Percentiles rank a stretch among this genome's conserved stretches.
phyloP scores from a whole-genome alignment of 2,797 vertebrate genomes.

The Eleutherodactylus coqui region DNA sequence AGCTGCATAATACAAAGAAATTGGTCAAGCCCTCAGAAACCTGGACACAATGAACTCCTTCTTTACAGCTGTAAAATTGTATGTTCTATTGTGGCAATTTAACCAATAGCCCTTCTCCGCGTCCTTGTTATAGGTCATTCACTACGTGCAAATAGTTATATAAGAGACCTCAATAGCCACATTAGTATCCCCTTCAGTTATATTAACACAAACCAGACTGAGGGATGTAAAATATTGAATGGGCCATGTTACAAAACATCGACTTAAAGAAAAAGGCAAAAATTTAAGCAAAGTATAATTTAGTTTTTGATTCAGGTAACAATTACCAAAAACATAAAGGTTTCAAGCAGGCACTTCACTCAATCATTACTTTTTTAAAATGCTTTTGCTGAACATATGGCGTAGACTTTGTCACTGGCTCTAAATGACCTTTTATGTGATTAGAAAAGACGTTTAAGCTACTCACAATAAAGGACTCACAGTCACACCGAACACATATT shows the following conservation, averaged over 20 bases:
- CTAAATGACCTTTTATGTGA: constrained; percentile 3
- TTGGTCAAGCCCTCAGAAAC: background rate
- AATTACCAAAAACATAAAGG: constrained; percentile 28
- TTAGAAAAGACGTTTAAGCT: background rate
- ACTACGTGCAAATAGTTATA: background rate
- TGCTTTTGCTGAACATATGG: background rate
- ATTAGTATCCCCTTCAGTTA: constrained; percentile 7
- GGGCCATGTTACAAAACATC: background rate
- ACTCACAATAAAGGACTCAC: background rate
- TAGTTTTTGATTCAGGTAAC: constrained; percentile 6
- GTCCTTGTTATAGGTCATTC: background rate
- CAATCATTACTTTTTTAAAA: background rate
- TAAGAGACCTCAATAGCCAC: background rate
- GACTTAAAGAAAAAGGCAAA: background rate
- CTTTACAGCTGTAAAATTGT: background rate
- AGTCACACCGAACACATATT: background rate
- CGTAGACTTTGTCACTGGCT: background rate
- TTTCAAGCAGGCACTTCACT: constrained; percentile 27
- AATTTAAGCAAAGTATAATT: constrained; percentile 1
- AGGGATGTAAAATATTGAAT: background rate
- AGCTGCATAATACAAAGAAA: background rate
- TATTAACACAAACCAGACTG: background rate
- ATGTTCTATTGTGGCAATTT: background rate
- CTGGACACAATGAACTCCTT: background rate
- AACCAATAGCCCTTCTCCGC: background rate